Conservation (phyloP, 2,888 invertebrate genomes). For the Lissonota sp. region DNA sequence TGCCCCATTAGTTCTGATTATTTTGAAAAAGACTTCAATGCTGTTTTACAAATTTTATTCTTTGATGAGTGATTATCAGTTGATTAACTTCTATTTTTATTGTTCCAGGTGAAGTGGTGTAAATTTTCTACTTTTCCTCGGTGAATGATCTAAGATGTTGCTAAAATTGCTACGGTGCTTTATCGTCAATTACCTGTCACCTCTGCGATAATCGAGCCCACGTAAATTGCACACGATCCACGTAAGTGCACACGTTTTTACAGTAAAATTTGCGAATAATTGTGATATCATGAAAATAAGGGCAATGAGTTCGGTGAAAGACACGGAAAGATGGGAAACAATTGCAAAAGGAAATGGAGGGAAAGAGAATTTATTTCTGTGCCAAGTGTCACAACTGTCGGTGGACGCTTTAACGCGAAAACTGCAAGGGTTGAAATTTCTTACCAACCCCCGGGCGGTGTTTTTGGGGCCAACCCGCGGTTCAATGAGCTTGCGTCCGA, state of each 20-base stretch:
- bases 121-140: no score
- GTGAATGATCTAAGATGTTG: no score
- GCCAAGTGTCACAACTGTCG: slow-evolving; percentile 5
- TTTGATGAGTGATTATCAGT: no score
- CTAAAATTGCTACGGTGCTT: neutral
- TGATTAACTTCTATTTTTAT: no score
- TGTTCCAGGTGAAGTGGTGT: no score
- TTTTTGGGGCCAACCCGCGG: slow-evolving; percentile 45
- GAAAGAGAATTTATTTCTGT: neutral
- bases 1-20: no score
- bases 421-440: slow-evolving; percentile 51
- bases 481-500: slow-evolving; percentile 73
- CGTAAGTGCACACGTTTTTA: neutral
- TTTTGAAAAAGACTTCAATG: no score
- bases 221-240: neutral
- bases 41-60: no score
- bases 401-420: slow-evolving; percentile 33
- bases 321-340: neutral
- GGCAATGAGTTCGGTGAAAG: neutral
- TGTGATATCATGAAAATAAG: neutral
- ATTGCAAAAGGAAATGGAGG: neutral
- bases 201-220: neutral
- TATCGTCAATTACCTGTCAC: slow-evolving; percentile 50
- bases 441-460: slow-evolving; percentile 45
- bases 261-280: neutral